Conservation (phyloP, 2,888 invertebrate genomes). For the Osmoderma eremita region DNA sequence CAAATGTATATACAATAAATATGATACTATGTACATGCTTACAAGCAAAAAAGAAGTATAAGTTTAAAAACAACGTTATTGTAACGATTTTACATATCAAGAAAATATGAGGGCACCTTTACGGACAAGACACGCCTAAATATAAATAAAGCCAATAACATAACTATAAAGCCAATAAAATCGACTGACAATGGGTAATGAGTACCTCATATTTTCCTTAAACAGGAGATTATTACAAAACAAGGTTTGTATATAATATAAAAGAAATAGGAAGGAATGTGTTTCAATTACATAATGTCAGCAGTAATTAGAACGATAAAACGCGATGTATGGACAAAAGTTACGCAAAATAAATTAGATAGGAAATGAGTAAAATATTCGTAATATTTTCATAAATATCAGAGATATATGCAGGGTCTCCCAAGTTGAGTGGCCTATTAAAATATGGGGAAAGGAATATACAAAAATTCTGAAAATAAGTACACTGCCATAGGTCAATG, state of each 20-base stretch:
- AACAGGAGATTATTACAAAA: slow-evolving; percentile 11
- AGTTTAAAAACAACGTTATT: slow-evolving; percentile 29
- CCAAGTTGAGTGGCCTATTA: too few relatives aligned
- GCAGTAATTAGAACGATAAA: slow-evolving; percentile 15
- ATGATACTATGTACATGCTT: slow-evolving; percentile 54
- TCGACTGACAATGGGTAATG: not conserved
- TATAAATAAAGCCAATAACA: not conserved
- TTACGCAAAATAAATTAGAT: slow-evolving; percentile 24
- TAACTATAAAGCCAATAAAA: slow-evolving; percentile 1
- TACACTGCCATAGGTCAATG: too few relatives aligned
- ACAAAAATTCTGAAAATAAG: too few relatives aligned
- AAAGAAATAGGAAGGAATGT: slow-evolving; percentile 35
- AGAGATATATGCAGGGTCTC: not conserved
- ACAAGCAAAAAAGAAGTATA: slow-evolving; percentile 8
- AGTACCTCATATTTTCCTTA: slow-evolving; percentile 27
- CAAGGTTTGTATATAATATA: slow-evolving; percentile 17
- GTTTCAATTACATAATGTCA: slow-evolving; percentile 9
- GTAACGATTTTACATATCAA: slow-evolving; percentile 11
- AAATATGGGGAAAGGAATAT: too few relatives aligned
- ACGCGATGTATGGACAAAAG: too few relatives aligned
- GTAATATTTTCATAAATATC: slow-evolving; percentile 6
- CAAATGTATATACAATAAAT: slow-evolving; percentile 58
- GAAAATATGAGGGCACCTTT: slow-evolving; percentile 26
- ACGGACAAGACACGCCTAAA: not conserved
- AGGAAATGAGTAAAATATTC: slow-evolving; percentile 8